Evolutionary conservation across 2,113 vertebrate species (phyloP).

Genomic region (Vombatus ursinus): DNA sequence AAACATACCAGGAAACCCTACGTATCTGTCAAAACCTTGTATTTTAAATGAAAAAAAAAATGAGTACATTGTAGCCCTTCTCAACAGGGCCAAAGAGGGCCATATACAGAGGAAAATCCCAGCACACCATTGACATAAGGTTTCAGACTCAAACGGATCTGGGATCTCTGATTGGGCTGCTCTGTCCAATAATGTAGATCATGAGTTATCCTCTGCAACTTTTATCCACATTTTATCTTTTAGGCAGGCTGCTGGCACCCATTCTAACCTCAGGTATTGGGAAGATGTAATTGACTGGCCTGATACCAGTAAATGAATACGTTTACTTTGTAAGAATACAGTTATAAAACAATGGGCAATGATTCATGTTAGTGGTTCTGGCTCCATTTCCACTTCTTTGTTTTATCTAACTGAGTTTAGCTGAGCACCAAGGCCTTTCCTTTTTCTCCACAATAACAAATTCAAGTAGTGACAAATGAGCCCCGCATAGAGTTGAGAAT

Average conservation of each 20-base stretch:
- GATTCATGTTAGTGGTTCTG: background rate
- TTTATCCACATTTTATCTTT: background rate
- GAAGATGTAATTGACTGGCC: background rate
- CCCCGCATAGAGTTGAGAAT: background rate
- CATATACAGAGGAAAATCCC: conserved; percentile 11
- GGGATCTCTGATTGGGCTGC: background rate
- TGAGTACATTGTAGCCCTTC: background rate
- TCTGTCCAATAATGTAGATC: background rate
- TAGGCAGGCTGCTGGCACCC: background rate
- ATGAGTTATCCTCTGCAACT: background rate
- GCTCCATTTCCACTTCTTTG: background rate
- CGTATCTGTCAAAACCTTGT: background rate
- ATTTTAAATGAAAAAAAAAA: background rate
- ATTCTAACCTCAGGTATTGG: background rate
- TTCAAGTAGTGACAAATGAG: background rate
- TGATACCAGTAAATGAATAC: background rate
- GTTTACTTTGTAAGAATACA: background rate
- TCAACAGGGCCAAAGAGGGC: background rate
- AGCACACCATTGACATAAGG: background rate
- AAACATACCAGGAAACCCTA: background rate
- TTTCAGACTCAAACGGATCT: background rate
- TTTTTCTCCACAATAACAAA: background rate
- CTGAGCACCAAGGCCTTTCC: background rate
- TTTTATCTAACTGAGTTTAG: background rate
- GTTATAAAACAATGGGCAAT: background rate